A percentile compares a stretch with the other conserved stretches of the same genome.
Evolutionary conservation across 2,797 vertebrate species (phyloP).

Genomic region (Gastrophryne carolinensis): DNA sequence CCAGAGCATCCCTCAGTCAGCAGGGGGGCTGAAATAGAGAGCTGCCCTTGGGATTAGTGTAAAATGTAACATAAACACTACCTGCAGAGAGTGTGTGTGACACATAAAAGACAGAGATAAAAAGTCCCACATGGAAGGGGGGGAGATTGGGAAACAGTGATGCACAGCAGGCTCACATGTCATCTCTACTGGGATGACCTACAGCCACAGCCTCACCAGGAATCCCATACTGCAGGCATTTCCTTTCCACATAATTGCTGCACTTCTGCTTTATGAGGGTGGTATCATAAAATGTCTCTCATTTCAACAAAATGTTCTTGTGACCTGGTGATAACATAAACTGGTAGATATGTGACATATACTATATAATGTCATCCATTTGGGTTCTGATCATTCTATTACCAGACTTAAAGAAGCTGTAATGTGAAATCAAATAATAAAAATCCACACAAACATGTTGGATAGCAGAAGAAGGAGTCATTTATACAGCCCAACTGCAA

Average conservation of each 20-base stretch:
- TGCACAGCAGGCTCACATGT: neutral
- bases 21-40: constrained; percentile 24
- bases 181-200: neutral
- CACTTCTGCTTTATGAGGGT: neutral
- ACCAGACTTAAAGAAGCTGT: too few species aligned
- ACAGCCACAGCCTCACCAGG: neutral
- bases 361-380: too few species aligned
- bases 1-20: constrained; percentile 24
- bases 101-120: constrained; percentile 43
- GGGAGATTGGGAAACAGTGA: constrained; percentile 3
- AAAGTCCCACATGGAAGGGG: constrained; percentile 35
- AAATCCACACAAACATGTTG: too few species aligned
- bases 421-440: too few species aligned
- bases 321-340: too few species aligned
- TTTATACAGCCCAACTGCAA: too few species aligned
- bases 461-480: too few species aligned
- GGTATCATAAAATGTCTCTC: too few species aligned
- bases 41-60: constrained; percentile 32
- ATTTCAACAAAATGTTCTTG: too few species aligned
- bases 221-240: neutral
- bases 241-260: neutral
- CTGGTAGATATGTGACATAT: too few species aligned
- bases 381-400: too few species aligned
- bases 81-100: constrained; percentile 47
- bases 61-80: constrained; percentile 51